These are phyloP conservation scores for Heliconius hewitsoni DNA, from an alignment of 1,140 invertebrate species.

Conservation along the genomic window DNA sequence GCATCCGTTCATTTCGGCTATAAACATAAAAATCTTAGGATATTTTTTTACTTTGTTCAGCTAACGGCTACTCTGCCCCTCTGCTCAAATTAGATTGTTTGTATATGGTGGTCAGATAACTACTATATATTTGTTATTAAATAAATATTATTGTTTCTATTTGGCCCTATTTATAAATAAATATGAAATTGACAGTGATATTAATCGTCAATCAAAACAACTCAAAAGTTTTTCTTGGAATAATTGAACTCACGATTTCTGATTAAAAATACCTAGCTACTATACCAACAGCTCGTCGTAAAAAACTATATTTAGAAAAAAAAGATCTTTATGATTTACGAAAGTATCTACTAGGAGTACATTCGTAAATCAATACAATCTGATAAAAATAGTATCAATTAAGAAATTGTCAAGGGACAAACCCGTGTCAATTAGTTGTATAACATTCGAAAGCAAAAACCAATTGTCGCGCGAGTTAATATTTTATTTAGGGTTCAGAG, in stretches of 20 bases:
- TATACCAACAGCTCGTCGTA: too few species aligned
- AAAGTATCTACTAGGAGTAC: not conserved
- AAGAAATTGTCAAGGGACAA: slow-evolving; percentile 46
- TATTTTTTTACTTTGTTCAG: not conserved
- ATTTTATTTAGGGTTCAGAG: slow-evolving; percentile 64
- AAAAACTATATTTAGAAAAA: too few species aligned
- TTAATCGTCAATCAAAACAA: too few species aligned
- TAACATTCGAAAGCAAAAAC: slow-evolving; percentile 53
- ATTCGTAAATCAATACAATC: not conserved
- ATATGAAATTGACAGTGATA: too few species aligned
- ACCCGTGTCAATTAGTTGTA: slow-evolving; percentile 70
- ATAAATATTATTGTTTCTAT: too few species aligned
- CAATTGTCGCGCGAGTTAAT: slow-evolving; percentile 62
- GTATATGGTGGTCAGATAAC: too few species aligned
- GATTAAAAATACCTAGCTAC: too few species aligned
- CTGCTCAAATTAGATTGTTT: not conserved
- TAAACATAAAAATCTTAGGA: not conserved
- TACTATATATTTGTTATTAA: too few species aligned
- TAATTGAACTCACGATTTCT: too few species aligned
- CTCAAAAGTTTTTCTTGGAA: too few species aligned
- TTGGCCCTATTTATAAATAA: too few species aligned
- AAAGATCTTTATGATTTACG: not conserved
- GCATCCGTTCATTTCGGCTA: slow-evolving; percentile 57
- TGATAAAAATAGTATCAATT: slow-evolving; percentile 40
- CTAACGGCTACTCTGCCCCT: not conserved